Evolutionary conservation across 2,113 vertebrate genomes (phyloP), one percentile per base, ranked within the genome.

Genomic region (Neodon shergylaensis): DNA sequence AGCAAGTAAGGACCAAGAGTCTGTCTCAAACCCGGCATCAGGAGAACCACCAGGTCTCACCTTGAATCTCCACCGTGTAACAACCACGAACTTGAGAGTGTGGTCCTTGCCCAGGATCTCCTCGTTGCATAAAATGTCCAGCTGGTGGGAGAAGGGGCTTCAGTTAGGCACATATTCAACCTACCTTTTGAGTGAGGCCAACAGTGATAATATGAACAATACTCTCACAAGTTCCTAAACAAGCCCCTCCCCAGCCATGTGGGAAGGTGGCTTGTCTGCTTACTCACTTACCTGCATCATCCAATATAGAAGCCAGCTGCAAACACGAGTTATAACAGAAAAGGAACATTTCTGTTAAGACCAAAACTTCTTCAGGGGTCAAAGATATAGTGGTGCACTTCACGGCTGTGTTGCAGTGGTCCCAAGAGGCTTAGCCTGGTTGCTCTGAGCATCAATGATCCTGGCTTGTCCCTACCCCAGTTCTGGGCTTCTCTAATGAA

Each of bases 41-140:
- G 8, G 52, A 84, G 77, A 3, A 33, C 22, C 3, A 22, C 26
- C 13, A 4, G 6, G 22, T 33, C 98, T 97, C 98, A 99, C 99
- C 99, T 99, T 99, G 99, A 99, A 99, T 99, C 99, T 99, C 99
- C 99, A 99, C 98, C 99, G 99, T 21, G 99, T 99, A 98, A 99
- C 99, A 82, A 99, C 99, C 98, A 99, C 99, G 97, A 99, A 99
- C 98, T 99, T 99, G 98, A 99, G 99, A 0, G 99, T 99, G 98
- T 99, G 99, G 98, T 99, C 99, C 98, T 99, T 99, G 96, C 99
- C 99, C 98, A 99, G 98, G 97, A 99, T 99, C 98, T 99, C 99
- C 98, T 99, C 99, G 76, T 99, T 99, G 99, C 99, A 99, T 99
- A 99, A 99, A 98, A 99, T 99, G 98, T 99, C 99, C 99, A 99